Evolutionary conservation across 1,140 invertebrate species (phyloP).

Genomic region (Nebria ingens): DNA sequence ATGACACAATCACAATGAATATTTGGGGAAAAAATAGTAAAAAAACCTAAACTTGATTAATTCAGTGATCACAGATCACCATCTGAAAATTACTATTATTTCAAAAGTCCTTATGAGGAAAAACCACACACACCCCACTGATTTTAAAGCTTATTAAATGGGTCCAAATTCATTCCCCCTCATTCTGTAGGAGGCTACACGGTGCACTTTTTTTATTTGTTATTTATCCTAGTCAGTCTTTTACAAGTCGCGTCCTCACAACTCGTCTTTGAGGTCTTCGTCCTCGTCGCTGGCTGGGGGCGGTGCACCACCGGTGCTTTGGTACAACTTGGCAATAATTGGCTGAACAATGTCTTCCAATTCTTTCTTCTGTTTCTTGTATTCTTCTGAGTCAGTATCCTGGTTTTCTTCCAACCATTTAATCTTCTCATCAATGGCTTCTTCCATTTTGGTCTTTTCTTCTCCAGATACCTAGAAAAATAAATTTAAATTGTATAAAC

Average conservation of each 20-base stretch:
- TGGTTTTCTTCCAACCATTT: slow-evolving; percentile 97
- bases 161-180: not conserved
- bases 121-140: not conserved
- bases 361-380: slow-evolving; percentile 96
- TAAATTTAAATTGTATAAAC: slow-evolving; percentile 25
- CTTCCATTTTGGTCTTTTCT: slow-evolving; percentile 93
- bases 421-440: slow-evolving; percentile 92
- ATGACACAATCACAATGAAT: too few relatives aligned
- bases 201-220: not conserved
- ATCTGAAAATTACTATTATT: not conserved
- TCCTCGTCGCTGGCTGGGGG: slow-evolving; percentile 55
- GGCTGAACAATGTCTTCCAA: slow-evolving; percentile 93
- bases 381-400: slow-evolving; percentile 87
- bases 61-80: not conserved
- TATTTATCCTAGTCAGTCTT: not conserved
- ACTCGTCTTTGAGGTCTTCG: slow-evolving; percentile 77
- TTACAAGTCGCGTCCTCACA: slow-evolving; percentile 46
- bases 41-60: too few relatives aligned
- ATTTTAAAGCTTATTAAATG: not conserved
- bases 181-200: not conserved
- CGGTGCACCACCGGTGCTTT: slow-evolving; percentile 66
- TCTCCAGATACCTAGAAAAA: slow-evolving; percentile 51
- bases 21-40: too few relatives aligned
- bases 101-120: not conserved
- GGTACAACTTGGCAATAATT: slow-evolving; percentile 95